A percentile compares a stretch with the other conserved stretches of the same genome.
These are phyloP conservation scores for Drosophila prosaltans DNA, from an alignment of 1,140 invertebrate genomes.

Conservation along the genomic window DNA sequence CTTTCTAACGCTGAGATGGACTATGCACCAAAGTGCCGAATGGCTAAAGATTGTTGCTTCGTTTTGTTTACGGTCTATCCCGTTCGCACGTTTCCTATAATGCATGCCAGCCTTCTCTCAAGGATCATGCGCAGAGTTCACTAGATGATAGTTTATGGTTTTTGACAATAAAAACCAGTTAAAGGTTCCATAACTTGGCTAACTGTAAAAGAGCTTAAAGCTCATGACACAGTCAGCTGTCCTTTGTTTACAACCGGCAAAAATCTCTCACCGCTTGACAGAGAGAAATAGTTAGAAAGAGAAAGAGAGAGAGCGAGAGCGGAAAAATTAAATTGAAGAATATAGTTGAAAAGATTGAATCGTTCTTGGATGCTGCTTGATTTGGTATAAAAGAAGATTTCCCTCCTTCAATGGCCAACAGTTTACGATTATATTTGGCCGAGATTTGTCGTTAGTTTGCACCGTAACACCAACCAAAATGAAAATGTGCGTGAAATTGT, in stretches of 20 bases:
- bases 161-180: background rate
- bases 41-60: conserved; percentile 38
- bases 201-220: conserved; percentile 4
- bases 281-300: background rate
- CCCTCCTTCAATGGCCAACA: background rate
- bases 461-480: background rate
- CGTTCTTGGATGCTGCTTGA: conserved; percentile 8
- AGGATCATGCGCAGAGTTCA: conserved; percentile 36
- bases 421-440: conserved; percentile 3
- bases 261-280: background rate
- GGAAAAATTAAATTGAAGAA: conserved; percentile 6
- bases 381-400: conserved; percentile 10
- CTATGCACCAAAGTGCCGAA: conserved; percentile 25
- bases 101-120: conserved; percentile 24
- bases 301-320: background rate
- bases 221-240: conserved; percentile 49
- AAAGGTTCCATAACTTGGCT: conserved; percentile 1
- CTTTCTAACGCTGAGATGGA: conserved; percentile 67
- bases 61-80: conserved; percentile 78
- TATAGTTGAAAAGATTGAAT: conserved; percentile 13
- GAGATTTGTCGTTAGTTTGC: conserved; percentile 10
- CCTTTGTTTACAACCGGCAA: conserved; percentile 66
- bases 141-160: conserved; percentile 17
- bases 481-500: conserved; percentile 6
- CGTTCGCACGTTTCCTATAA: conserved; percentile 48